Evolutionary conservation across 1,140 invertebrate species (phyloP), one percentile per base, ranked within the genome.

Genomic region (Lucilia cuprina): DNA sequence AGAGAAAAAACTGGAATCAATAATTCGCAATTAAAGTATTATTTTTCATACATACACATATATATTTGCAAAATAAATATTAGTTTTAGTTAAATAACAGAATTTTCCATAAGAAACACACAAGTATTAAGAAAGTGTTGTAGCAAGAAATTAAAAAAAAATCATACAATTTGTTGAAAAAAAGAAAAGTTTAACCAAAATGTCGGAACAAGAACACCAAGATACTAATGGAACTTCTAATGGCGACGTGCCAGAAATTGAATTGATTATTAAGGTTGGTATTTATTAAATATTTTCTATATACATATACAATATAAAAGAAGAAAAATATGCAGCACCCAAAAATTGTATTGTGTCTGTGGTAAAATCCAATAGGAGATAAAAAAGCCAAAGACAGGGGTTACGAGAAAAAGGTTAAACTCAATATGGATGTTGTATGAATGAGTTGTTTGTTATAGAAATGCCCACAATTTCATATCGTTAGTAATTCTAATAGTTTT

Each of bases 241-340:
- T 91, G 94, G 93, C 87, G 94, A 94, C 88, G 94, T 95, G 86
- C 95, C 95, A 65, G 95, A 96, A 92, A 95, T 96, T 88, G 95
- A 96, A 92, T 92, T 96, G 86, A 96, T 96, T 87, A 96, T 96
- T 86, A 96, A 96, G 95, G 95, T 95, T 92, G 60, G 84, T 83
- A 25, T 13, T 30, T 75, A n/a, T 60, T 65, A 21, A 21, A 82
- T 3, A 41, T 65, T 30, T 30, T 30, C 25, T 30, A 30, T 30
- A 30, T 30, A 30, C 25, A 30, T 30, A 30, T 30, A 30, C 25
- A 30, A n/a, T 70, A 14, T 55, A n/a, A 14, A 55, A 55, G 4
- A 5, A 55, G n/a, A 55, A 55, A 55, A 55, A 17, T 55, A 55
- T 41, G 41, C 41, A 41, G 10, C 10, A 10, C 25, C 25, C 25